A percentile compares a stretch with the other conserved stretches of the same genome.
Conservation (phyloP, 2,113 vertebrate species). For the Benitochromis conjunctus region DNA sequence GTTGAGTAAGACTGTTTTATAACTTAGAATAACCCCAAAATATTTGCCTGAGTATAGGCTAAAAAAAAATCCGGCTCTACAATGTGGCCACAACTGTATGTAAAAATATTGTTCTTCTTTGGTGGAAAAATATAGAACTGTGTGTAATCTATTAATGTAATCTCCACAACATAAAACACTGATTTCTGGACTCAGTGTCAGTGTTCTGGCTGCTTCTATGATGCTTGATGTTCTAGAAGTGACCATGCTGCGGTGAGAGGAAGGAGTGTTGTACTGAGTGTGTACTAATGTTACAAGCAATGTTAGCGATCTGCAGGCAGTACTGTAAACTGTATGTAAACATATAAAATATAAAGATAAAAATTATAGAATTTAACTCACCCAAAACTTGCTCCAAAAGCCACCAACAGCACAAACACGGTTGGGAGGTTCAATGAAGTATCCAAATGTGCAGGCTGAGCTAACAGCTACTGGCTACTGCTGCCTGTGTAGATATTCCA, state of each 20-base stretch:
- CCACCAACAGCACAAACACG: too few species aligned
- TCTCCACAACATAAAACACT: neutral
- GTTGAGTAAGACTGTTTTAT: neutral
- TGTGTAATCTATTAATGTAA: neutral
- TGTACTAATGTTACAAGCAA: neutral
- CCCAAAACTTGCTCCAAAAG: too few species aligned
- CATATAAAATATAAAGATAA: neutral
- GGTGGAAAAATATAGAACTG: neutral
- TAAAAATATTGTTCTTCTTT: neutral
- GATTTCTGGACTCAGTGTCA: neutral
- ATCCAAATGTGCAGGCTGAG: too few species aligned
- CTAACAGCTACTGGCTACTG: too few species aligned
- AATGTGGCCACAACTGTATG: neutral
- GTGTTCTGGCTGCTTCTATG: neutral
- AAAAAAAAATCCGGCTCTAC: fast-evolving
- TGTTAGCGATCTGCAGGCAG: neutral
- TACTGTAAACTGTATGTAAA: neutral
- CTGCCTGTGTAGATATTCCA: neutral
- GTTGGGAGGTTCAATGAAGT: too few species aligned
- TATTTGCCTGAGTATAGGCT: neutral
- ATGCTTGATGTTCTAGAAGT: neutral
- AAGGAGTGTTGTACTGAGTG: neutral
- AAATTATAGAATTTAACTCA: neutral
- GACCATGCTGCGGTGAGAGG: neutral
- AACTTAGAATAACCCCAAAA: neutral